Evolutionary conservation across 2,888 invertebrate genomes (phyloP).

Genomic region (Mystacides longicornis): DNA sequence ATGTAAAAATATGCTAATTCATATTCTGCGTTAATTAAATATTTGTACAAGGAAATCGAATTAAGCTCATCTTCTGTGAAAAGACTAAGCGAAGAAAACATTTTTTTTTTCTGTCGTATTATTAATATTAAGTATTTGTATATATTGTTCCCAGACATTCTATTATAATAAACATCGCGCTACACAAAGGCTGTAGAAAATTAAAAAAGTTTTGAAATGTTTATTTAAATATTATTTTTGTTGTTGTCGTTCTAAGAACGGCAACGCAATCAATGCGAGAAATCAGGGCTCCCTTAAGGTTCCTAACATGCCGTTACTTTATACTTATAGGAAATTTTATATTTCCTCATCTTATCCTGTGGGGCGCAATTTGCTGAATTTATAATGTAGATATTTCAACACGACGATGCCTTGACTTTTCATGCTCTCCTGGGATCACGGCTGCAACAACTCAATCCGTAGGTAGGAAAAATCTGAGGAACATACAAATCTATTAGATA

Average conservation of each 20-base stretch:
- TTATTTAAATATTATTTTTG: constrained; percentile 15
- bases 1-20: no score
- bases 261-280: constrained; percentile 18
- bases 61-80: neutral
- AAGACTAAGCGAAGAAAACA: neutral
- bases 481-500: no score
- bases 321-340: constrained; percentile 10
- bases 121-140: no score
- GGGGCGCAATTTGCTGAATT: constrained; percentile 23
- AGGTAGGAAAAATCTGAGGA: no score
- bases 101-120: no score
- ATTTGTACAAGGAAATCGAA: neutral
- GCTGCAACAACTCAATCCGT: no score
- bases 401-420: neutral
- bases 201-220: constrained; percentile 20
- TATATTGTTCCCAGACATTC: neutral
- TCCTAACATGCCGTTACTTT: no score
- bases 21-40: neutral
- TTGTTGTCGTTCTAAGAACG: neutral
- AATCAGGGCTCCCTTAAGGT: constrained; percentile 16
- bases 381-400: constrained; percentile 6
- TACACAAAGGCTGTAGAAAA: constrained; percentile 12
- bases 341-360: constrained; percentile 15
- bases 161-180: neutral
- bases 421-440: constrained; percentile 9